These are phyloP conservation scores for Alcedo atthis DNA, from an alignment of 2,797 vertebrate genomes.

Conservation along the genomic window DNA sequence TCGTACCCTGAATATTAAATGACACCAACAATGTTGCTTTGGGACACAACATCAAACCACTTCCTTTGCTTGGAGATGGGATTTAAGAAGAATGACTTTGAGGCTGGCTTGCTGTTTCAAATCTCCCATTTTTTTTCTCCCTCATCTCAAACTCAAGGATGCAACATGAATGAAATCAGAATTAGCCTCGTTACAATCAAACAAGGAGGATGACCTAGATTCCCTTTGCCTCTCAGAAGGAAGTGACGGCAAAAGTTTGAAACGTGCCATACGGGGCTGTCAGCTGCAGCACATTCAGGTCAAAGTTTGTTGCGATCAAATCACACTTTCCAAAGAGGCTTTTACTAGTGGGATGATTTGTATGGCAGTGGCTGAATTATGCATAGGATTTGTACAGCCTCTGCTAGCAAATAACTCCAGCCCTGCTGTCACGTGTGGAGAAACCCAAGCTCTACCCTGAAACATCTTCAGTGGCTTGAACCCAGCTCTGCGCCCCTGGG, in stretches of 20 bases:
- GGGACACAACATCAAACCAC: not conserved
- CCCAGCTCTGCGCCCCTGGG: not conserved
- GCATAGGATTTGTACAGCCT: not conserved
- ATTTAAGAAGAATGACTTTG: not conserved
- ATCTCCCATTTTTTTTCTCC: not conserved
- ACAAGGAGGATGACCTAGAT: slow-evolving; percentile 38
- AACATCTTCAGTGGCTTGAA: not conserved
- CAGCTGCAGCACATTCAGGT: not conserved
- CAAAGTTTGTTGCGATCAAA: not conserved
- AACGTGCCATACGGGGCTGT: not conserved
- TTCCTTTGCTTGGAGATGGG: not conserved
- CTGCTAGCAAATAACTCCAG: not conserved
- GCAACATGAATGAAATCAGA: slow-evolving; percentile 36
- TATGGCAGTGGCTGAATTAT: slow-evolving; percentile 13
- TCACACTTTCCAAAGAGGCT: not conserved
- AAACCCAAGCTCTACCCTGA: not conserved
- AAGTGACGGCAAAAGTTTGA: slow-evolving; percentile 42
- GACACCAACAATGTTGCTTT: not conserved
- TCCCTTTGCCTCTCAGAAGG: not conserved
- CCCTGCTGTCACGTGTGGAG: fast-evolving
- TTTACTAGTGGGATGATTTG: not conserved
- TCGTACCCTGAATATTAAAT: not conserved
- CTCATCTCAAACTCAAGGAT: not conserved
- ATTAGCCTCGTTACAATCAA: not conserved
- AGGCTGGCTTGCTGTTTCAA: not conserved